phyloP scores from a whole-genome alignment of 2,797 vertebrate genomes.

The Urocyon cinereoargenteus region DNA sequence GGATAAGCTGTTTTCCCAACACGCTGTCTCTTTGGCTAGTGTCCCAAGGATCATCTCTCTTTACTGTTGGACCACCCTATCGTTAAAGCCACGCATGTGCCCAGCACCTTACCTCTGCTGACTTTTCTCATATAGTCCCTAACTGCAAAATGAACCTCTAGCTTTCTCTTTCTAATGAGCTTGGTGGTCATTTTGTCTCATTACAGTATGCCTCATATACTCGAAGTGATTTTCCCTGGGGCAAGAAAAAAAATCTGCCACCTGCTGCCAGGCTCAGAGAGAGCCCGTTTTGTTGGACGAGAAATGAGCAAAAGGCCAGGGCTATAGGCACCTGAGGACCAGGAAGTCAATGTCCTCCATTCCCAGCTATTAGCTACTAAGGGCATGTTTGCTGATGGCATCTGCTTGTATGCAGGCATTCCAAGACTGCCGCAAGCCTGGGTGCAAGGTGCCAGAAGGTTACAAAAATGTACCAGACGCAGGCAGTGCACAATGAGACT shows the following conservation, averaged over 20 bases:
- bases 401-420: background rate
- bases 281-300: background rate
- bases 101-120: background rate
- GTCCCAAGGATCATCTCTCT: background rate
- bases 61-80: background rate
- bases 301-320: background rate
- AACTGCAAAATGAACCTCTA: background rate
- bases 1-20: background rate
- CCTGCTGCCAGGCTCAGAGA: background rate
- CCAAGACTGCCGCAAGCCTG: background rate
- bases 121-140: background rate
- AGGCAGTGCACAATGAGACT: background rate
- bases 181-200: background rate
- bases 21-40: background rate
- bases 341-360: background rate
- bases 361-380: background rate
- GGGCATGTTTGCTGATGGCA: background rate
- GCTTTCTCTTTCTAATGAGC: constrained; percentile 2
- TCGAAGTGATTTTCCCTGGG: background rate
- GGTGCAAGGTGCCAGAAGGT: background rate
- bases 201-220: background rate
- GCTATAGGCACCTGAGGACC: background rate
- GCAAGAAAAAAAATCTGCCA: background rate
- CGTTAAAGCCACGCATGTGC: background rate
- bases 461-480: background rate